phyloP scores from a whole-genome alignment of 2,113 vertebrate genomes.

The Oryzias melastigma region DNA sequence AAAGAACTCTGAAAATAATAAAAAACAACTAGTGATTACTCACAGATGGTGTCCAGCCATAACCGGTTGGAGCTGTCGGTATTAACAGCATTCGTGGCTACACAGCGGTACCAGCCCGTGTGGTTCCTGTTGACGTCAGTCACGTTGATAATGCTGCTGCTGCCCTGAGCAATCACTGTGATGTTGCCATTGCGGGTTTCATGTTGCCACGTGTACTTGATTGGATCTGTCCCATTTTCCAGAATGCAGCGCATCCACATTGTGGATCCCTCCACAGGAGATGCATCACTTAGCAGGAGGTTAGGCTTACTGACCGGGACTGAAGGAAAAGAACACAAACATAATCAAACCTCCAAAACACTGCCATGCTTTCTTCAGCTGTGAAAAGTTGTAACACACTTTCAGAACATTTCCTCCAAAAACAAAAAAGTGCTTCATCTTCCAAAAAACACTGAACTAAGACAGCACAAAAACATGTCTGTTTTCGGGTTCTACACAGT shows the following conservation, averaged over 20 bases:
- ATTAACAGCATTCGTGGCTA: conserved; percentile 81
- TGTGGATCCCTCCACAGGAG: conserved; percentile 74
- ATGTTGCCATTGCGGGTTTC: conserved; percentile 53
- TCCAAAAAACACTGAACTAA: too few relatives aligned
- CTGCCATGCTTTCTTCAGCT: too few relatives aligned
- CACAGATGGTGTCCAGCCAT: conserved; percentile 88
- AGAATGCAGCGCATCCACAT: conserved; percentile 79
- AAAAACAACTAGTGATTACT: conserved; percentile 60
- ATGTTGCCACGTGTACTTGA: conserved; percentile 83
- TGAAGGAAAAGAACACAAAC: conserved; percentile 52
- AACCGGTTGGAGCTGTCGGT: conserved; percentile 74
- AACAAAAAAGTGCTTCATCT: too few relatives aligned
- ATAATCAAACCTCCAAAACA: too few relatives aligned
- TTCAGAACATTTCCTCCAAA: too few relatives aligned
- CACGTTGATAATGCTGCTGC: conserved; percentile 65
- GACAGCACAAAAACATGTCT: too few relatives aligned
- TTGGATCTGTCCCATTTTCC: conserved; percentile 82
- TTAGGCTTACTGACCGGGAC: conserved; percentile 85
- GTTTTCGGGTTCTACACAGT: too few relatives aligned
- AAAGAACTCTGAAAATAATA: not conserved
- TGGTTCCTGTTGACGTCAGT: conserved; percentile 78
- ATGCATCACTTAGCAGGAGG: conserved; percentile 73
- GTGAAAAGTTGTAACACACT: too few relatives aligned
- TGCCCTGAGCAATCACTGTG: conserved; percentile 54
- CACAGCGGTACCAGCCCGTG: conserved; percentile 85